These are phyloP conservation scores for Pseudonaja textilis DNA, from an alignment of 2,113 vertebrate species.

Conservation along the genomic window DNA sequence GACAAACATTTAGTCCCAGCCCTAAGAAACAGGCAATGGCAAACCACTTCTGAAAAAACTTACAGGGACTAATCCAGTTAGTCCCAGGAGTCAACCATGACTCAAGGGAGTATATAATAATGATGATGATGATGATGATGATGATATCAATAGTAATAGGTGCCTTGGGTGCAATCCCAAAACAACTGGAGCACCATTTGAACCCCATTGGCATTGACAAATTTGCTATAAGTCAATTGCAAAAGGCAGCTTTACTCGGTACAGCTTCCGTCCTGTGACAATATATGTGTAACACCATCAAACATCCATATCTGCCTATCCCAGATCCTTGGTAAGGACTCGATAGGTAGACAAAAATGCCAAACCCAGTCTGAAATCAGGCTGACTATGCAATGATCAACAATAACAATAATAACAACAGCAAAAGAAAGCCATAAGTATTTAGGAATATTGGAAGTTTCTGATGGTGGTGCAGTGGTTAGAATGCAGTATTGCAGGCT, in stretches of 20 bases:
- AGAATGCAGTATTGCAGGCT: neutral
- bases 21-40: neutral
- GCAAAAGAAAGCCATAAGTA: neutral
- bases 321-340: neutral
- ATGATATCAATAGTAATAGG: too few species aligned
- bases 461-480: neutral
- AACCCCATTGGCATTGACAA: neutral
- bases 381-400: neutral
- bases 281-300: neutral
- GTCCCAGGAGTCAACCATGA: neutral
- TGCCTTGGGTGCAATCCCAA: neutral
- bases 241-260: neutral
- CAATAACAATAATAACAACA: neutral
- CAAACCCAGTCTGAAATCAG: neutral
- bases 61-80: neutral
- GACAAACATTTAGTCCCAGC: neutral
- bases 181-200: neutral
- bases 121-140: too few species aligned
- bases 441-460: neutral
- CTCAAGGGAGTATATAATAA: neutral
- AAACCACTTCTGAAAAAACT: neutral
- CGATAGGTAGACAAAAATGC: neutral
- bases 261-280: neutral
- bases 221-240: neutral
- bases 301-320: neutral